phyloP scores from a whole-genome alignment of 2,797 vertebrate species.

The Sebastes itinus region DNA sequence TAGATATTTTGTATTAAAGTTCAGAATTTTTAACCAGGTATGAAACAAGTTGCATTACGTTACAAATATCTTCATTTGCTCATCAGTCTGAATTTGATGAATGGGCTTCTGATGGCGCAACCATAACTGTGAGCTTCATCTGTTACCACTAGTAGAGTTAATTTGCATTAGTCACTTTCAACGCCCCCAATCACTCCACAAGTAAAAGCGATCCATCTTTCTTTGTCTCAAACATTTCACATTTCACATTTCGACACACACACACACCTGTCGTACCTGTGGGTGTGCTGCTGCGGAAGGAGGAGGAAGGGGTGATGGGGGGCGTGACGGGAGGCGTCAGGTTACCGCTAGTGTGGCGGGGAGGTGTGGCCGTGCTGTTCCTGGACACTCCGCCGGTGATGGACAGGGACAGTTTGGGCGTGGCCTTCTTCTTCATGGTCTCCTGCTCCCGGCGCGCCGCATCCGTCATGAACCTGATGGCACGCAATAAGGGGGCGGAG shows the following conservation, averaged over 20 bases:
- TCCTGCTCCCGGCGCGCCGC: slow-evolving; percentile 97
- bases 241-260: slow-evolving; percentile 7
- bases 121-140: not conserved
- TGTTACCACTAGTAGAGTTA: not conserved
- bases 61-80: slow-evolving; percentile 13
- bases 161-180: slow-evolving; percentile 31
- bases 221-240: not conserved
- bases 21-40: not conserved
- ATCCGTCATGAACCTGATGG: slow-evolving; percentile 95
- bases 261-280: slow-evolving; percentile 87
- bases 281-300: slow-evolving; percentile 98
- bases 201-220: slow-evolving; percentile 20
- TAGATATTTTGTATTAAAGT: not conserved
- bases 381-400: slow-evolving; percentile 93
- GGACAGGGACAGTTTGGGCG: slow-evolving; percentile 95
- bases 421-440: slow-evolving; percentile 95
- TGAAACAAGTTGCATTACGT: slow-evolving; percentile 24
- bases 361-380: slow-evolving; percentile 96
- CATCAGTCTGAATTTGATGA: slow-evolving; percentile 4
- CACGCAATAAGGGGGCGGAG: not conserved
- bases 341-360: slow-evolving; percentile 98
- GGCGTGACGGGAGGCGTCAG: slow-evolving; percentile 99
- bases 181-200: slow-evolving; percentile 17
- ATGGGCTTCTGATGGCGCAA: not conserved
- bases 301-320: slow-evolving; percentile 97